These are phyloP conservation scores for Streblospio benedicti DNA, from an alignment of 1,140 invertebrate species.

Conservation along the genomic window DNA sequence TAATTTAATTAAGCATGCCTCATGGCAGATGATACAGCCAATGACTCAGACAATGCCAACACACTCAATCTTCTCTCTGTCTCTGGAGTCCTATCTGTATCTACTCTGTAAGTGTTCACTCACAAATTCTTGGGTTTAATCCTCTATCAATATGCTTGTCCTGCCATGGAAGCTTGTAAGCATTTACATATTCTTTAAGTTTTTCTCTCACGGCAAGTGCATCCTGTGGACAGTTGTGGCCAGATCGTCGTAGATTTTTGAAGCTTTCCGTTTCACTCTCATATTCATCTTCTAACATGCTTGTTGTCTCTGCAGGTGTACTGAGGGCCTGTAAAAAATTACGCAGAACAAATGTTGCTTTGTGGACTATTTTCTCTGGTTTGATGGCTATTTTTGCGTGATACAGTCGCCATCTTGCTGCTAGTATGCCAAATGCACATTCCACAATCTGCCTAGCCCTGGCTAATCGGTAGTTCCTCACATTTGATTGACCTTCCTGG, in stretches of 20 bases:
- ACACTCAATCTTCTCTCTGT: no score
- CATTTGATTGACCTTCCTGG: slow-evolving; percentile 28
- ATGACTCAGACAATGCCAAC: no score
- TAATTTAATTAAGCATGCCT: no score
- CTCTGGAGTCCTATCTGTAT: no score
- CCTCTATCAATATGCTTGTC: no score
- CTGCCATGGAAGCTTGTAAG: no score
- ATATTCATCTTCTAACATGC: neutral
- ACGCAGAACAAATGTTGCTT: slow-evolving; percentile 1
- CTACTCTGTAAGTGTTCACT: no score
- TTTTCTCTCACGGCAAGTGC: neutral
- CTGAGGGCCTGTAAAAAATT: neutral
- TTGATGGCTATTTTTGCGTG: slow-evolving; percentile 15
- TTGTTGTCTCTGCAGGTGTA: neutral
- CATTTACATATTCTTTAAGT: no score
- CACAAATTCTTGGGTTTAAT: no score
- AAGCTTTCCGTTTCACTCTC: neutral
- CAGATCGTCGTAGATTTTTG: neutral
- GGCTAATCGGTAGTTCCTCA: slow-evolving; percentile 41
- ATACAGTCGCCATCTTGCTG: slow-evolving; percentile 29
- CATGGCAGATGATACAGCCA: no score
- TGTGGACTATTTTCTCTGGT: neutral
- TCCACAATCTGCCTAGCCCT: slow-evolving; percentile 20
- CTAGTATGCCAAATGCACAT: slow-evolving; percentile 13
- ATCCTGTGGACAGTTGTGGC: neutral